phyloP scores from a whole-genome alignment of 2,888 invertebrate genomes.

The Chesias legatella region DNA sequence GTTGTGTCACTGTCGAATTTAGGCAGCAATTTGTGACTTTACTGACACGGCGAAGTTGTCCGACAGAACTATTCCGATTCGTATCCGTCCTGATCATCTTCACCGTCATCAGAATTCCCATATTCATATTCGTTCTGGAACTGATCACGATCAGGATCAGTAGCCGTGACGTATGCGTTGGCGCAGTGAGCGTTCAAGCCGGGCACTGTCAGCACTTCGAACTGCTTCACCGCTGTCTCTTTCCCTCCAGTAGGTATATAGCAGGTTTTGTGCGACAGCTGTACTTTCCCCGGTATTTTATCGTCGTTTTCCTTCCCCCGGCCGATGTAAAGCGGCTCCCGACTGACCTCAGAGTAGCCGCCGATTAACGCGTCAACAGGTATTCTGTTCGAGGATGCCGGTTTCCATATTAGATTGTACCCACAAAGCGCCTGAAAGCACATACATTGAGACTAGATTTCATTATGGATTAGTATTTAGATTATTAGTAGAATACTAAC shows the following conservation, averaged over 20 bases:
- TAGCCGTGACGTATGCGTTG: slow-evolving; percentile 1
- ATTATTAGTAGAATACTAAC: too few relatives aligned
- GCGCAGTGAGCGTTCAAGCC: slow-evolving; percentile 2
- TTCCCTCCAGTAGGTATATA: slow-evolving; percentile 5
- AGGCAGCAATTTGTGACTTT: too few relatives aligned
- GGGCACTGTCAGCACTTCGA: slow-evolving; percentile 10
- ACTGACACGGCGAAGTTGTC: too few relatives aligned
- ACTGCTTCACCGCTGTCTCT: slow-evolving; percentile 6
- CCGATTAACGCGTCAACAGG: slow-evolving; percentile 9
- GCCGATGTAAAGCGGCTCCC: slow-evolving; percentile 12
- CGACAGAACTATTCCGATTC: too few relatives aligned
- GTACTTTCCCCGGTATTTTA: slow-evolving; percentile 15
- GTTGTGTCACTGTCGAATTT: too few relatives aligned
- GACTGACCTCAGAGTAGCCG: slow-evolving; percentile 9
- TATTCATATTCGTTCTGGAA: too few relatives aligned
- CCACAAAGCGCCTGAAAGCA: slow-evolving; percentile 17
- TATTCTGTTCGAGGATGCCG: background rate
- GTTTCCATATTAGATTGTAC: slow-evolving; percentile 8
- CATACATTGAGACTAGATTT: background rate
- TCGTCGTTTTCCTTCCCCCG: background rate
- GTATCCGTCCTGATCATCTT: too few relatives aligned
- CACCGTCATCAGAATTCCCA: too few relatives aligned
- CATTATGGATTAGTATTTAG: too few relatives aligned
- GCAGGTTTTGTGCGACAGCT: slow-evolving; percentile 10
- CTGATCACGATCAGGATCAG: too few relatives aligned